Conservation (phyloP, 2,797 vertebrate genomes). For the Rallus crepitans region DNA sequence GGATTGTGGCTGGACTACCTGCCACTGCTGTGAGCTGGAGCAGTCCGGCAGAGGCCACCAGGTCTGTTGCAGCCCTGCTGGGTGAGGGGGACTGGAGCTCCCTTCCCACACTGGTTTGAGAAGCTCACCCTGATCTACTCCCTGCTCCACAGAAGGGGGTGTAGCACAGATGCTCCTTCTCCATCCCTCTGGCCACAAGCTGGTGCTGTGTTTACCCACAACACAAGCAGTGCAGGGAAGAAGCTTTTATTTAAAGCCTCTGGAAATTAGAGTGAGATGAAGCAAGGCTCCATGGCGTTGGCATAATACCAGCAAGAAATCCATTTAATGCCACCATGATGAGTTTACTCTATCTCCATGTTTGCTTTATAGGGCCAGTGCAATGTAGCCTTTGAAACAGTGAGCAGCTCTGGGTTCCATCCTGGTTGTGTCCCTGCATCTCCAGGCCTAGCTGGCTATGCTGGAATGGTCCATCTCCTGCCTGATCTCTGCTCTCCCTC, state of each 20-base stretch:
- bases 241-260: neutral
- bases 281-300: neutral
- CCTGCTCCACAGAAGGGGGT: neutral
- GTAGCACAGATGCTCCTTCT: neutral
- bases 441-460: neutral
- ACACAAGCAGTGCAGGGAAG: neutral
- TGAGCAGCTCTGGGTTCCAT: neutral
- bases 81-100: neutral
- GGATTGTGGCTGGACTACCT: neutral
- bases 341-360: neutral
- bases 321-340: neutral
- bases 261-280: neutral
- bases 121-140: neutral
- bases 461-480: neutral
- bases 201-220: neutral
- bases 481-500: neutral
- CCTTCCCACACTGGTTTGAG: neutral
- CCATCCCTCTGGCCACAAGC: neutral
- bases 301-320: neutral
- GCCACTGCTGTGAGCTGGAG: neutral
- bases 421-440: neutral
- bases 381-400: neutral
- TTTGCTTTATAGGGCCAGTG: constrained; percentile 2
- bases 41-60: neutral
- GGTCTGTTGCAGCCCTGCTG: neutral